Evolutionary conservation across 1,140 invertebrate genomes (phyloP).

Genomic region (Drusus annulatus): DNA sequence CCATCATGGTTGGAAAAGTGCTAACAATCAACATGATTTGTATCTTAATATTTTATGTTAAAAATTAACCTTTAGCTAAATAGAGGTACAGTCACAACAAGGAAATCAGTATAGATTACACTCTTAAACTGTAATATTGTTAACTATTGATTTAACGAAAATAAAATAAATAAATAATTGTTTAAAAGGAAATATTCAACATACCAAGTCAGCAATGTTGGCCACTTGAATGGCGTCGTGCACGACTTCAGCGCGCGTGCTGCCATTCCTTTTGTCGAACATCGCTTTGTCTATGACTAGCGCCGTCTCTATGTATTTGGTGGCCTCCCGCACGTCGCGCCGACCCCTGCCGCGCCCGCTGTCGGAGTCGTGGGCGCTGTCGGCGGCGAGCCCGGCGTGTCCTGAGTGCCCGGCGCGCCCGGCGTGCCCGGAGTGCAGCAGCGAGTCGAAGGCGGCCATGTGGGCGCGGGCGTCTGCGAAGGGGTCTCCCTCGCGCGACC

Average conservation of each 20-base stretch:
- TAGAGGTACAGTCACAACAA: too few relatives aligned
- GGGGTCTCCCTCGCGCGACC: slow-evolving; percentile 33
- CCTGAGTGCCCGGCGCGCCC: not conserved
- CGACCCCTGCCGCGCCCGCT: slow-evolving; percentile 63
- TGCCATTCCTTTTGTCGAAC: slow-evolving; percentile 94
- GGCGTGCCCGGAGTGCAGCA: slow-evolving; percentile 2
- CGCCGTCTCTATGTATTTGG: slow-evolving; percentile 94
- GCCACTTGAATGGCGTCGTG: slow-evolving; percentile 96
- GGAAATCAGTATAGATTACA: too few relatives aligned
- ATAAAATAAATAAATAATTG: too few relatives aligned
- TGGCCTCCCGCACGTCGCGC: slow-evolving; percentile 88
- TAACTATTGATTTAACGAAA: too few relatives aligned
- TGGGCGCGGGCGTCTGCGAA: slow-evolving; percentile 32
- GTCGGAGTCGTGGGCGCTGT: slow-evolving; percentile 9
- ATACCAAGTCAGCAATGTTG: slow-evolving; percentile 96
- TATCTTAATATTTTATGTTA: too few relatives aligned
- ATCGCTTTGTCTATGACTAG: slow-evolving; percentile 94
- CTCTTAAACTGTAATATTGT: too few relatives aligned
- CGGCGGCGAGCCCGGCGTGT: not conserved
- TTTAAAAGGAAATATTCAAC: slow-evolving; percentile 62
- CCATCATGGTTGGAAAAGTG: too few relatives aligned
- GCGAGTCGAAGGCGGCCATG: slow-evolving; percentile 22
- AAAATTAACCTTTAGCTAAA: too few relatives aligned
- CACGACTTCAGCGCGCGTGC: slow-evolving; percentile 89
- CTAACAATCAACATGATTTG: too few relatives aligned